Evolutionary conservation across 2,797 vertebrate species (phyloP).

Genomic region (Girardinus metallicus): DNA sequence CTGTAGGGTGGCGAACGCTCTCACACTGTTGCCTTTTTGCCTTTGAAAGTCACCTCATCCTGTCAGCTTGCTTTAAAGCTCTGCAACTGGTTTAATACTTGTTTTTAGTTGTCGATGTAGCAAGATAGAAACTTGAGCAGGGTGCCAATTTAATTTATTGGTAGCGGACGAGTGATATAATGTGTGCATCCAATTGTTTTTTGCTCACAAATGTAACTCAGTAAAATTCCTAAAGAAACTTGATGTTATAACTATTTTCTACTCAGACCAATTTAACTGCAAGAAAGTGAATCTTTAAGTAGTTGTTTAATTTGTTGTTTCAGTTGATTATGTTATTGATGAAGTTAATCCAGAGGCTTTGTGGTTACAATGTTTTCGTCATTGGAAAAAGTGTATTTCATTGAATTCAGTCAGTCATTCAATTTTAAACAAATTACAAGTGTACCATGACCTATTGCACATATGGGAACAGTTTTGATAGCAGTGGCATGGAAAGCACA

Average conservation of each 20-base stretch:
- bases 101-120: conserved; percentile 7
- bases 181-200: neutral
- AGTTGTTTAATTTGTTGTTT: conserved; percentile 47
- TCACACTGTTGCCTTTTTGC: conserved; percentile 59
- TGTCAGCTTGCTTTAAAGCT: conserved; percentile 46
- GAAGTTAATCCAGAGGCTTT: conserved; percentile 66
- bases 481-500: conserved; percentile 46
- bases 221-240: neutral
- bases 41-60: conserved; percentile 66
- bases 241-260: neutral
- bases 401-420: conserved; percentile 36
- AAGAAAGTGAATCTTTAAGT: neutral
- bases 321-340: conserved; percentile 66
- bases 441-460: conserved; percentile 64
- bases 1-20: conserved; percentile 62
- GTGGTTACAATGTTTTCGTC: conserved; percentile 61
- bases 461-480: conserved; percentile 71
- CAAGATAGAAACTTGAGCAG: neutral
- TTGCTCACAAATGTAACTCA: neutral
- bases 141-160: neutral
- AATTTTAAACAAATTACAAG: conserved; percentile 71
- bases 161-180: conserved; percentile 6
- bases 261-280: neutral
- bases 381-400: conserved; percentile 69
- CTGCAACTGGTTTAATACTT: conserved; percentile 44